These are phyloP conservation scores for Coracopsis vasa DNA, from an alignment of 2,113 vertebrate genomes.

Conservation along the genomic window DNA sequence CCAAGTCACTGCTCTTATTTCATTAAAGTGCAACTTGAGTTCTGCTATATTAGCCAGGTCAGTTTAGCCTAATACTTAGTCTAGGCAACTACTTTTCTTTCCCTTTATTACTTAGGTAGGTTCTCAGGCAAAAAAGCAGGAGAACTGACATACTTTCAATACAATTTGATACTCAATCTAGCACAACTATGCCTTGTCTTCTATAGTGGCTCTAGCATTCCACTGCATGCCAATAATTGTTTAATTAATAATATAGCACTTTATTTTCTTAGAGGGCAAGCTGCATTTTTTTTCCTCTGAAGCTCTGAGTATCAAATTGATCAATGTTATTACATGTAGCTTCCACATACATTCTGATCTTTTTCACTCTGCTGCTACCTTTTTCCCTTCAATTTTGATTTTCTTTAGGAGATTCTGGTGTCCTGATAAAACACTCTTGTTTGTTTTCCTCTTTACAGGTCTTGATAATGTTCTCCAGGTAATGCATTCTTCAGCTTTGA, in stretches of 20 bases:
- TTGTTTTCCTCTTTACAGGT: not conserved
- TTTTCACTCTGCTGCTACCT: not conserved
- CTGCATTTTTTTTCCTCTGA: not conserved
- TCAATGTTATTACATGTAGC: not conserved
- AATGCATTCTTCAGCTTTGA: not conserved
- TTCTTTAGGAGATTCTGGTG: not conserved
- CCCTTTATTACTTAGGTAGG: not conserved
- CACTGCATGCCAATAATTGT: not conserved
- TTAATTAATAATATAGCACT: not conserved
- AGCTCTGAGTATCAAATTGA: not conserved
- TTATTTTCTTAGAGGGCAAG: not conserved
- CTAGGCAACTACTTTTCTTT: not conserved
- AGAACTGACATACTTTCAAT: not conserved
- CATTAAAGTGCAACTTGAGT: not conserved
- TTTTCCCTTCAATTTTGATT: not conserved
- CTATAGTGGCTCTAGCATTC: not conserved
- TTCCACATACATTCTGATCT: not conserved
- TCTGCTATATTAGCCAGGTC: not conserved
- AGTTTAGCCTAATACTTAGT: not conserved
- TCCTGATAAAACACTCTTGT: not conserved
- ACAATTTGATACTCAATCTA: not conserved
- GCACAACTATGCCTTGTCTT: not conserved
- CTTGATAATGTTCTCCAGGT: not conserved
- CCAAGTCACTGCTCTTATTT: not conserved
- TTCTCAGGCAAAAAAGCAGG: not conserved